Conservation (phyloP, 2,888 invertebrate genomes). For the Calameuta filiformis region DNA sequence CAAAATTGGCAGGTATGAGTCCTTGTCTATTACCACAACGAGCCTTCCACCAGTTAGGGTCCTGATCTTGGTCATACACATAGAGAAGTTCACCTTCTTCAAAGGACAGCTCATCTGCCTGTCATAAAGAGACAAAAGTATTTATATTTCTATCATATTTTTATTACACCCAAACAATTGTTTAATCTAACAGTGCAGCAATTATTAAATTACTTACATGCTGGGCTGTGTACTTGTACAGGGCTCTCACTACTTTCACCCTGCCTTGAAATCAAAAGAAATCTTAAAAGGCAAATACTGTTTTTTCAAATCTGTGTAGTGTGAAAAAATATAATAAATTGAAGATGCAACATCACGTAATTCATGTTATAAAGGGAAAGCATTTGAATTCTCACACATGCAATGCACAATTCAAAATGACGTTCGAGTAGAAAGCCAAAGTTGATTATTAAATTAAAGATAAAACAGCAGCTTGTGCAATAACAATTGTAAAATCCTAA, state of each 20-base stretch:
- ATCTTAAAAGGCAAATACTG: not conserved
- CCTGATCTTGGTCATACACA: slow-evolving; percentile 68
- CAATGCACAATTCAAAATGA: not conserved
- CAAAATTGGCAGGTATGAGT: slow-evolving; percentile 73
- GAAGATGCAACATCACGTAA: not conserved
- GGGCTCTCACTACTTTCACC: slow-evolving; percentile 70
- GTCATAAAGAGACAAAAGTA: slow-evolving; percentile 26
- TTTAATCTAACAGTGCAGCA: not conserved
- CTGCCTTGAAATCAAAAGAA: slow-evolving; percentile 59
- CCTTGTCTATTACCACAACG: slow-evolving; percentile 69
- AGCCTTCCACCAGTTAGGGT: slow-evolving; percentile 70
- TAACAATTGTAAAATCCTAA: not conserved
- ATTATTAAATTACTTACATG: slow-evolving; percentile 62
- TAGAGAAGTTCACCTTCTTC: slow-evolving; percentile 74
- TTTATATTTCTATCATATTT: slow-evolving; percentile 7
- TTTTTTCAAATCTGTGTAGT: not conserved
- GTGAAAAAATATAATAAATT: not conserved
- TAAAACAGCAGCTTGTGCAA: not conserved
- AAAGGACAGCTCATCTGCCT: slow-evolving; percentile 73
- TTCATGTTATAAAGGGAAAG: not conserved
- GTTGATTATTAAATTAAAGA: not conserved
- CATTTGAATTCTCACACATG: not conserved
- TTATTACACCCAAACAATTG: not conserved
- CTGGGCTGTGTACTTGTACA: slow-evolving; percentile 71
- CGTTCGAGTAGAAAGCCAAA: not conserved